Evolutionary conservation across 2,113 vertebrate species (phyloP).

Genomic region (Nycticebus coucang): DNA sequence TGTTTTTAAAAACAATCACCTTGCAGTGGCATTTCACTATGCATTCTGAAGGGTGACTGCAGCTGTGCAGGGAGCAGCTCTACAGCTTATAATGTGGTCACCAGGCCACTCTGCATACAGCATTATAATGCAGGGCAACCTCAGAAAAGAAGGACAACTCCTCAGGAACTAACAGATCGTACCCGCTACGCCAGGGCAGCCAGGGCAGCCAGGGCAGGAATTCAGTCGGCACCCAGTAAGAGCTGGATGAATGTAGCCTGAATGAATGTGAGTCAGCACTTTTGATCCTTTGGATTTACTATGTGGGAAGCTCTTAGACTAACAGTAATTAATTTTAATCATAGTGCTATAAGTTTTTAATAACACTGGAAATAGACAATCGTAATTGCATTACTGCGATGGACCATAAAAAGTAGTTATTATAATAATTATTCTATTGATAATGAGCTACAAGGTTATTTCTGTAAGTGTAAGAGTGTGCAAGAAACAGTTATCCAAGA

Average conservation of each 20-base stretch:
- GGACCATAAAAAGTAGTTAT: neutral
- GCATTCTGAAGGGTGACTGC: neutral
- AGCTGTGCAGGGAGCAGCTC: slow-evolving; percentile 3
- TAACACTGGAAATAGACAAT: neutral
- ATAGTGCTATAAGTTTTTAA: slow-evolving; percentile 26
- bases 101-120: neutral
- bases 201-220: neutral
- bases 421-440: neutral
- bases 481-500: slow-evolving; percentile 23
- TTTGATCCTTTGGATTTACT: slow-evolving; percentile 10
- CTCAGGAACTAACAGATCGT: neutral
- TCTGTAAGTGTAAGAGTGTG: neutral
- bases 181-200: neutral
- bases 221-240: neutral
- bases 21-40: neutral
- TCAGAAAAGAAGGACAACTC: neutral
- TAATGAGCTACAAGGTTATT: slow-evolving; percentile 34
- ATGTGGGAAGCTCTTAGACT: slow-evolving; percentile 24
- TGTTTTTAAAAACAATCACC: neutral
- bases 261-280: neutral
- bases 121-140: neutral
- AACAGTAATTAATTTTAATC: neutral
- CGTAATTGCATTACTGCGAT: neutral
- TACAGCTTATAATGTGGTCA: neutral
- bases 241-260: neutral